Base-by-base conservation (phyloP, 2,888 invertebrate genomes). In the Pristionchus exspectatus region DNA sequence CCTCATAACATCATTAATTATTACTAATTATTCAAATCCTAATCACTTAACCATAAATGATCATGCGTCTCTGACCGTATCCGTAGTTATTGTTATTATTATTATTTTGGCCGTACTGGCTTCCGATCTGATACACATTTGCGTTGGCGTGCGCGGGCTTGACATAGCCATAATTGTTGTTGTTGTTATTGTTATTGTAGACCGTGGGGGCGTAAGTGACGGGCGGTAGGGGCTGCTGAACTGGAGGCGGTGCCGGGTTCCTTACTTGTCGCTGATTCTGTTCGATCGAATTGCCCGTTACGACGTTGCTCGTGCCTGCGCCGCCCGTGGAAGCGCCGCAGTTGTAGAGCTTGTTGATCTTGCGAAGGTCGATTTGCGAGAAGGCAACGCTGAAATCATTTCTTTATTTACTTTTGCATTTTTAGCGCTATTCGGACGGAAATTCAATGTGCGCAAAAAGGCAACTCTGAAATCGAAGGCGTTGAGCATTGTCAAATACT, bases 261-360 rank as follows among this genome's bases (percentile, higher is more conserved):
- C 90, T 63, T n/a, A 90, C 90, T 77, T 89, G 89, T 50, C 77
- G 77, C 74, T 27, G 38, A 16, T 54, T 38, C 84, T 44, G 54
- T 24, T 63, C 66, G 38, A 86, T 86, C 1, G 86, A 86, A n/a
- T 86, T 86, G 66, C 86, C 86, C 44, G 10, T 18, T n/a, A 84
- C 12, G 24, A 44, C 21, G 24, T 10, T n/a, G 5, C 86, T 90
- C 89, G 44, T 63, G 50, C 63, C 90, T 90, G 63, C 69, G 63
- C 87, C 89, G 69, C 89, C 90, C n/a, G 89, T 33, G 24, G n/a
- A 33, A 16, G 89, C 44, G n/a, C 77, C 92, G 90, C 96, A 96
- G 18, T 94, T 93, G 93, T 96, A 96, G 56, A 96, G 93, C 91
- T 95, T 95, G 89, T 95, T 95, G 89, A 96, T 94, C 91, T 95